Conservation (phyloP, 2,797 vertebrate genomes). For the Pterois miles region DNA sequence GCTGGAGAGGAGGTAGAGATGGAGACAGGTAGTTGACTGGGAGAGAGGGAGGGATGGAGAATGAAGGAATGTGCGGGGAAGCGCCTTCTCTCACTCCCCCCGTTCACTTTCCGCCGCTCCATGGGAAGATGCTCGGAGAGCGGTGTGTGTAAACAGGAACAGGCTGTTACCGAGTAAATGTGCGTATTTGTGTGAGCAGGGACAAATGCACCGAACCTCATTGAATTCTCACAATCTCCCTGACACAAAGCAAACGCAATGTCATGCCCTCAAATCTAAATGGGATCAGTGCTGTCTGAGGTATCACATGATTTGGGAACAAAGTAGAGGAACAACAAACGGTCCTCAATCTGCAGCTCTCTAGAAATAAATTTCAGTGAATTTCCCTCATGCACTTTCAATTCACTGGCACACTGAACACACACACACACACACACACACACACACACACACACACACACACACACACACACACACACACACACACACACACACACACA, state of each 20-base stretch:
- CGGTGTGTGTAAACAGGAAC: neutral
- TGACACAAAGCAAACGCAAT: neutral
- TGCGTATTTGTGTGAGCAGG: neutral
- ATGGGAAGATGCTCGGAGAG: neutral
- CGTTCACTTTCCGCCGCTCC: neutral
- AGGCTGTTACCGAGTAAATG: neutral
- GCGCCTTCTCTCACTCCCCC: neutral
- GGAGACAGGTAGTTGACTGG: neutral
- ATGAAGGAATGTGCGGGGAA: neutral
- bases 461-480: constrained; percentile 25
- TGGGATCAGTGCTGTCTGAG: constrained; percentile 10
- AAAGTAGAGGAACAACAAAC: neutral
- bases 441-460: constrained; percentile 18
- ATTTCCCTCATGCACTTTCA: constrained; percentile 11
- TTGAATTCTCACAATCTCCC: neutral
- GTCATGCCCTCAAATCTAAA: neutral
- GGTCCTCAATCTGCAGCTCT: constrained; percentile 30
- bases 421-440: constrained; percentile 16
- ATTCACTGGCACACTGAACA: neutral
- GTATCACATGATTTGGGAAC: constrained; percentile 6
- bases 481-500: constrained; percentile 5
- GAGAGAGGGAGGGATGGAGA: neutral
- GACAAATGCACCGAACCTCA: neutral
- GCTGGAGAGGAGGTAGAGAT: neutral
- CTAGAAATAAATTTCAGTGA: constrained; percentile 21